Conservation (phyloP, 1,140 invertebrate species). For the Thalassaphorura encarpata region DNA sequence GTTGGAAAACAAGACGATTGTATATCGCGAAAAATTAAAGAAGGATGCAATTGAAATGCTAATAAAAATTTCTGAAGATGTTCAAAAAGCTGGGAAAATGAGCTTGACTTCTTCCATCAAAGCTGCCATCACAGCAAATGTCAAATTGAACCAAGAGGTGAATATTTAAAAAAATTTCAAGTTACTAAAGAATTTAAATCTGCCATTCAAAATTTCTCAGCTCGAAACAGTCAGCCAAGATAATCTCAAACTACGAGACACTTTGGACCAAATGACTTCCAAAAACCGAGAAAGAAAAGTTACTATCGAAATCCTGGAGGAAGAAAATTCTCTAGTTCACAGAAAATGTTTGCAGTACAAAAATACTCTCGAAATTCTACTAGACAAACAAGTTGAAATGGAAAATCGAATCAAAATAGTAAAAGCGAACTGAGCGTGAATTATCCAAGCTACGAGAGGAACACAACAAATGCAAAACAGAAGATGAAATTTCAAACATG, state of each 20-base stretch:
- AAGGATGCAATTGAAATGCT: conserved; percentile 21
- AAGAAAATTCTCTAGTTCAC: conserved; percentile 20
- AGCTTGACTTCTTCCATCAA: conserved; percentile 25
- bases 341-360: conserved; percentile 23
- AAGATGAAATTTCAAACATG: conserved; percentile 6
- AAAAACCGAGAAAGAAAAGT: conserved; percentile 13
- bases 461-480: conserved; percentile 15
- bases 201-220: conserved; percentile 2
- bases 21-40: conserved; percentile 24
- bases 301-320: conserved; percentile 24
- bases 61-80: conserved; percentile 21
- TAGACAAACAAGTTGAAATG: conserved; percentile 22
- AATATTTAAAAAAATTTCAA: neutral
- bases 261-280: neutral
- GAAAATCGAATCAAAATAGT: conserved; percentile 12
- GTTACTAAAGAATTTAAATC: neutral
- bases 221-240: conserved; percentile 18
- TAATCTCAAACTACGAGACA: conserved; percentile 21
- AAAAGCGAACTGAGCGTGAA: conserved; percentile 10
- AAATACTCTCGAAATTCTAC: conserved; percentile 12
- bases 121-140: conserved; percentile 22
- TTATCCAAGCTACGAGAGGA: conserved; percentile 5
- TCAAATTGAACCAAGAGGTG: conserved; percentile 17
- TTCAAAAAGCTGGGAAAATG: conserved; percentile 27
- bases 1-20: conserved; percentile 27